These are phyloP conservation scores for Mystacides longicornis DNA, from an alignment of 2,888 invertebrate species.

Conservation along the genomic window DNA sequence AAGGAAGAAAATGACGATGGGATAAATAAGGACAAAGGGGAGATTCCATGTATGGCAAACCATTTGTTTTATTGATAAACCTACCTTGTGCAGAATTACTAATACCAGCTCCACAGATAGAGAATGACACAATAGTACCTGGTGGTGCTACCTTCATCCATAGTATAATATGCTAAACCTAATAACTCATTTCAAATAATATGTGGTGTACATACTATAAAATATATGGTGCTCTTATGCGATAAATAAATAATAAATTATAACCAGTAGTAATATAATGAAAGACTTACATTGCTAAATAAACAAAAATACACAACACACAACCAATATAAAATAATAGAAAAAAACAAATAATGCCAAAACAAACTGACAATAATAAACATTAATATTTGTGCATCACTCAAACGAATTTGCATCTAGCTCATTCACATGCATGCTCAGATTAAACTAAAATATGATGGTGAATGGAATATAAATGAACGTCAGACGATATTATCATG, in stretches of 20 bases:
- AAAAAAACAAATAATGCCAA: constrained; percentile 8
- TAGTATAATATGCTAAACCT: neutral
- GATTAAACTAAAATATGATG: constrained; percentile 1
- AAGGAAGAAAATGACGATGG: no score
- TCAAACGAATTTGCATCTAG: constrained; percentile 17
- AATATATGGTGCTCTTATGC: constrained; percentile 13
- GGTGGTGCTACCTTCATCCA: constrained; percentile 21
- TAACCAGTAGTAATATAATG: neutral
- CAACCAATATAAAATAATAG: constrained; percentile 4
- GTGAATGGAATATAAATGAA: no score
- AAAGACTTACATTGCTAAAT: no score
- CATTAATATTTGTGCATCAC: constrained; percentile 20
- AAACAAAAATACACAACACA: constrained; percentile 8
- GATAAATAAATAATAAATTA: constrained; percentile 6
- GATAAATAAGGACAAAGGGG: no score
- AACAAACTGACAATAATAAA: constrained; percentile 13
- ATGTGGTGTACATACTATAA: constrained; percentile 4
- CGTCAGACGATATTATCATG: no score
- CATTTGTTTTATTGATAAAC: neutral
- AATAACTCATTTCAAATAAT: neutral
- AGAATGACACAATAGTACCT: constrained; percentile 3
- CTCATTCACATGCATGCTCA: constrained; percentile 22
- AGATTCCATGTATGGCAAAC: no score
- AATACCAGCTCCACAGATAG: constrained; percentile 4
- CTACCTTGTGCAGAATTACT: constrained; percentile 11